Evolutionary conservation across 2,888 invertebrate species (phyloP), one percentile per base, ranked within the genome.

Genomic region (Meganola albula): DNA sequence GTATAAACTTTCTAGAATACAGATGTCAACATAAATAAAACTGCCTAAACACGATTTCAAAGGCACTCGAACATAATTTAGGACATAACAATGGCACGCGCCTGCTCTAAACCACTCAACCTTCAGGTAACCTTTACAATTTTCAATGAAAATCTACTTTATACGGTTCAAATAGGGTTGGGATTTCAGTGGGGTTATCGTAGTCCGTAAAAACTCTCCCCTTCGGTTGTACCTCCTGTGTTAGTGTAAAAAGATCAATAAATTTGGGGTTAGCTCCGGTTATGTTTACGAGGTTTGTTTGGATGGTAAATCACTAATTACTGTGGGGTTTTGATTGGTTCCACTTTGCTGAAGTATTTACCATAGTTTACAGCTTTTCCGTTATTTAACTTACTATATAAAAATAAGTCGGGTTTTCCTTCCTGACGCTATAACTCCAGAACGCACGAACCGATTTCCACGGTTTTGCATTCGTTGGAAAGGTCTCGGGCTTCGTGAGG

Each of bases 61-160:
- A n/a, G n/a, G n/a, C n/a, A n/a, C n/a, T 53, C 47, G 41, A 49
- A 51, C 58, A 48, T 50, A 54, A 44, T 53, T 58, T 48, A 40
- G 57, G 48, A 56, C 53, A 58, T 52, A 58, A 58, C 54, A 60
- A 58, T 39, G 62, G 58, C 66, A 63, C 63, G 61, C 47, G 55
- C 53, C 57, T 59, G 48, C 67, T 66, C 50, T 47, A 41, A 46
- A 38, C 39, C 41, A 31, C 40, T 31, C 38, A 44, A 44, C 45
- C 48, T 49, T 45, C 43, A 49, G 26, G 24, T 42, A 44, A 40
- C 33, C 44, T 46, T 38, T 30, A n/a, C 4, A 4, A 12, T 26
- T 14, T 4, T 24, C 31, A 40, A 12, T 9, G 27, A 27, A 37
- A 40, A 26, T 27, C 13, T 32, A 28, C 34, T 39, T 24, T 43